These are phyloP conservation scores for Synanthedon vespiformis DNA, from an alignment of 2,888 invertebrate species.

Conservation along the genomic window DNA sequence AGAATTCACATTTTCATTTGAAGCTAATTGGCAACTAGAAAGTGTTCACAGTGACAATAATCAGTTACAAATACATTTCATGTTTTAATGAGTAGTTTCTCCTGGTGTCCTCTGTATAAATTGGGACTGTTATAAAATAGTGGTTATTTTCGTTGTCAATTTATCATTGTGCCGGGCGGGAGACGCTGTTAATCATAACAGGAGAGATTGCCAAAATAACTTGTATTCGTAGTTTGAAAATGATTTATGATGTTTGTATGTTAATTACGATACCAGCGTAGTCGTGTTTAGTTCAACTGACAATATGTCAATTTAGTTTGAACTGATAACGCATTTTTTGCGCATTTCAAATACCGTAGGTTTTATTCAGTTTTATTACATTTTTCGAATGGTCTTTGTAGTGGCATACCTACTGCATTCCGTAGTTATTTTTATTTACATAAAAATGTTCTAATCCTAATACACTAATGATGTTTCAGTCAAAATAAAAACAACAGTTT, in stretches of 20 bases:
- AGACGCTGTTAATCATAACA: constrained; percentile 36
- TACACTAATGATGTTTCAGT: no score
- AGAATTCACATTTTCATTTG: background rate
- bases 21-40: background rate
- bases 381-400: no score
- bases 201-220: constrained; percentile 61
- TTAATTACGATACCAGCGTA: constrained; percentile 38
- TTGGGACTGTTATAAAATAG: constrained; percentile 17
- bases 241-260: constrained; percentile 46
- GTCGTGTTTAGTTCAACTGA: constrained; percentile 14
- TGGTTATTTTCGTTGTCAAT: constrained; percentile 52
- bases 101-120: constrained; percentile 11
- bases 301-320: no score
- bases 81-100: constrained; percentile 13
- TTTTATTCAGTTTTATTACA: no score
- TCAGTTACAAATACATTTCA: background rate
- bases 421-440: no score
- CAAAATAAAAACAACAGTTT: no score
- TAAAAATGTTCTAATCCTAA: no score
- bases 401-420: no score
- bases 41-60: background rate
- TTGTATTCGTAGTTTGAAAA: constrained; percentile 38
- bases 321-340: no score
- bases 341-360: background rate
- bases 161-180: constrained; percentile 41